A percentile compares a stretch with the other conserved stretches of the same genome.
Conservation (phyloP, 2,113 vertebrate genomes). For the Thryonomys swinderianus region DNA sequence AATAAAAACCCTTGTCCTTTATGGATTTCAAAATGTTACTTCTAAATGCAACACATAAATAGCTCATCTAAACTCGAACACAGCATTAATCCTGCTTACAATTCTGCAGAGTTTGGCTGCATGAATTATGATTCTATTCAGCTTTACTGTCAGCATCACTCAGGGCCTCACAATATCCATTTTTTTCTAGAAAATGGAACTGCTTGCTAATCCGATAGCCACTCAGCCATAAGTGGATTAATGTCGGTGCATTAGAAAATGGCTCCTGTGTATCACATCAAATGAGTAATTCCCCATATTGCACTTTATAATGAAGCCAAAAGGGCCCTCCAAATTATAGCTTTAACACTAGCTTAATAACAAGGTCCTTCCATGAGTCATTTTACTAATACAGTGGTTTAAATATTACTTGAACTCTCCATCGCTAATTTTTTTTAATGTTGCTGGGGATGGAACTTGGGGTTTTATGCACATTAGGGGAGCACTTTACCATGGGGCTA, state of each 20-base stretch:
- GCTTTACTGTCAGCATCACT: conserved; percentile 63
- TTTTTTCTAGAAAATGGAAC: conserved; percentile 81
- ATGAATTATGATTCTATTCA: conserved; percentile 76
- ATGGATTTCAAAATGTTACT: conserved; percentile 61
- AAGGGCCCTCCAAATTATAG: conserved; percentile 49
- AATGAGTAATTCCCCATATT: conserved; percentile 56
- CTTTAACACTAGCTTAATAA: conserved; percentile 11
- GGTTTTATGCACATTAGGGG: not conserved
- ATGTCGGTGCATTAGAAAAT: conserved; percentile 56
- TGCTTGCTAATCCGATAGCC: conserved; percentile 69
- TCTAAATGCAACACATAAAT: conserved; percentile 60
- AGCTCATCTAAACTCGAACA: conserved; percentile 54
- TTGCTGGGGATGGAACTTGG: not conserved
- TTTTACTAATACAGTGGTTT: conserved; percentile 30
- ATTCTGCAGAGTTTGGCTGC: conserved; percentile 70
- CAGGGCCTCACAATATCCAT: conserved; percentile 56
- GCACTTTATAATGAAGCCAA: conserved; percentile 58
- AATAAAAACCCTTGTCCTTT: conserved; percentile 41
- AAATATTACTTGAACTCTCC: conserved; percentile 30
- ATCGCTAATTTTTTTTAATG: not conserved
- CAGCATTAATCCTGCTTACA: conserved; percentile 74
- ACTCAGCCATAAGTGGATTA: conserved; percentile 77
- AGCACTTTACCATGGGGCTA: too few relatives aligned
- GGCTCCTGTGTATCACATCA: conserved; percentile 52
- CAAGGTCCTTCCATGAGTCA: conserved; percentile 62